Percentiles rank a stretch among this genome's conserved stretches.
Conservation (phyloP, 2,888 invertebrate species). For the Tetranychus piercei region DNA sequence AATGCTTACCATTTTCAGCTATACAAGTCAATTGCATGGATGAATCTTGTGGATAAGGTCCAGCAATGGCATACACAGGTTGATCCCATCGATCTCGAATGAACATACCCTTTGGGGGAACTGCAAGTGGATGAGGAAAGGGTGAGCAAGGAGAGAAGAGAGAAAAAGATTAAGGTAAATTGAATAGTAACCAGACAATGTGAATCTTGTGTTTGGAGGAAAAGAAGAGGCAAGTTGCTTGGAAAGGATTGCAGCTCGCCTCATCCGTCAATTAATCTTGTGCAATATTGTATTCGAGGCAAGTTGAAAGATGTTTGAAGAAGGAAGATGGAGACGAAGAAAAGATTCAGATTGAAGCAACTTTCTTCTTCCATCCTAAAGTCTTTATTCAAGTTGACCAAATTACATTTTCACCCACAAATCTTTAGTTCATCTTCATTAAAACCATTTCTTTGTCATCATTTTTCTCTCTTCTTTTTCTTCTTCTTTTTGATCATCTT, state of each 20-base stretch:
- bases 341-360: background rate
- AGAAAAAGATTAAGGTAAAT: background rate
- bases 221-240: background rate
- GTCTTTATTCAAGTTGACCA: background rate
- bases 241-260: background rate
- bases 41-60: constrained; percentile 12
- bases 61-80: constrained; percentile 16
- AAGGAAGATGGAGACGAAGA: background rate
- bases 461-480: background rate
- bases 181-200: background rate
- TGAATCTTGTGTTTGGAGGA: background rate
- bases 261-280: constrained; percentile 3
- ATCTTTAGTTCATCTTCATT: background rate
- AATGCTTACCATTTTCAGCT: constrained; percentile 14
- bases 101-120: constrained; percentile 12
- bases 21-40: constrained; percentile 10
- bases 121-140: background rate
- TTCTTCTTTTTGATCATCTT: background rate
- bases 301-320: background rate
- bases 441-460: background rate
- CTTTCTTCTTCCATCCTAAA: background rate
- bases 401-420: background rate
- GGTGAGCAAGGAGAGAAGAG: background rate
- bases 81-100: constrained; percentile 13
- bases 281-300: background rate